Conservation (phyloP, 2,113 vertebrate species). For the Spermophilus dauricus region DNA sequence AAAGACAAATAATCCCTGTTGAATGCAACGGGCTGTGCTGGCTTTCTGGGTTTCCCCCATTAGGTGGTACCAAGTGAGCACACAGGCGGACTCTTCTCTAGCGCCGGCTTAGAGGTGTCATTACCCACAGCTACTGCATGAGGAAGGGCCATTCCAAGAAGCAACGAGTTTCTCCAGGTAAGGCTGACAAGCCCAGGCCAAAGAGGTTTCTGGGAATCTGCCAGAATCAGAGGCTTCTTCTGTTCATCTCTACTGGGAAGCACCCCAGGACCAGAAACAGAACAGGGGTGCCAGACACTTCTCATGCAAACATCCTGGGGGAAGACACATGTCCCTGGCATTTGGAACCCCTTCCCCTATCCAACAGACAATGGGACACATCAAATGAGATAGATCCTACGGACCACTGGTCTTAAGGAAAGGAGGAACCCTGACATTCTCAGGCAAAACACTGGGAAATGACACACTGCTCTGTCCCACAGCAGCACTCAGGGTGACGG, state of each 20-base stretch:
- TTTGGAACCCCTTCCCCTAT: neutral
- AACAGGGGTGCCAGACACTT: neutral
- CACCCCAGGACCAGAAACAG: neutral
- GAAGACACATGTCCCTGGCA: neutral
- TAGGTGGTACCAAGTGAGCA: neutral
- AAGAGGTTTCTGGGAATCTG: neutral
- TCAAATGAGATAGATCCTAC: neutral
- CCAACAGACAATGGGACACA: neutral
- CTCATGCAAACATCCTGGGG: neutral
- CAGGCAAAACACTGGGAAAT: neutral
- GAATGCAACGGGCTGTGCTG: neutral
- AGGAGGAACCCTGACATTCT: neutral
- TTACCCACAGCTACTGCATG: neutral
- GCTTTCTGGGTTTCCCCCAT: neutral
- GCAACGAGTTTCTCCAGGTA: neutral
- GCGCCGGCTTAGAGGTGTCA: neutral
- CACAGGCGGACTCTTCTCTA: neutral
- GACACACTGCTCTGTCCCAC: accelerated
- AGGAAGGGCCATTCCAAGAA: neutral
- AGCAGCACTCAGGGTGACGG: neutral
- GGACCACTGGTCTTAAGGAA: neutral
- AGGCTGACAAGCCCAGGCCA: neutral
- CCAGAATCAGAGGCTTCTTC: neutral
- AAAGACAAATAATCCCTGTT: neutral
- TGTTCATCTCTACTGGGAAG: neutral